Conservation (phyloP, 2,888 invertebrate genomes). For the Trichogramma evanescens region DNA sequence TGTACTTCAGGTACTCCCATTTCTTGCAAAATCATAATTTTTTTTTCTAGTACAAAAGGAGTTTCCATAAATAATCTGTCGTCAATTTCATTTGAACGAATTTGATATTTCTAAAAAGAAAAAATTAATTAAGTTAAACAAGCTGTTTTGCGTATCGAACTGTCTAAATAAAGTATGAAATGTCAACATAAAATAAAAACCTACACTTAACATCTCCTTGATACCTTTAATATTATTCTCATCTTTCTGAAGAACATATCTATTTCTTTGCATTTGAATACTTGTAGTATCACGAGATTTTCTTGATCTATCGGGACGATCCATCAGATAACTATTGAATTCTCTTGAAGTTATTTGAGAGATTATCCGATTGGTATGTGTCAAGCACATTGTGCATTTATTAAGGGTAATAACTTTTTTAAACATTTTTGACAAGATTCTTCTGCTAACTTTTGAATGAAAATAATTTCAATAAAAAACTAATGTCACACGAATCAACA, state of each 20-base stretch:
- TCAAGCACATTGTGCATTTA: no score
- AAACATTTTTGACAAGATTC: no score
- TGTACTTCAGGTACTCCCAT: constrained; percentile 27
- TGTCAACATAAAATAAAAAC: constrained; percentile 1
- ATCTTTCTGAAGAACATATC: no score
- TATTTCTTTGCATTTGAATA: no score
- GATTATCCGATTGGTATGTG: no score
- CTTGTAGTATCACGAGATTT: no score
- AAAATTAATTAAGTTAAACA: neutral
- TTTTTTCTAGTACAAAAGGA: constrained; percentile 23
- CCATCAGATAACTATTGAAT: neutral
- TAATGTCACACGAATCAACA: no score
- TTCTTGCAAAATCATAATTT: constrained; percentile 31
- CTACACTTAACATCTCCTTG: constrained; percentile 19
- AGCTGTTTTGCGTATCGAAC: neutral
- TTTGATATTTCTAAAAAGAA: constrained; percentile 18
- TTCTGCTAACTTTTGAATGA: no score
- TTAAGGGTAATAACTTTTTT: no score
- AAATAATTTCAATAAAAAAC: no score
- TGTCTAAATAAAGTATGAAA: neutral
- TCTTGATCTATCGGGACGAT: neutral
- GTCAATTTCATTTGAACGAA: constrained; percentile 8
- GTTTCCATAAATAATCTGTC: constrained; percentile 12
- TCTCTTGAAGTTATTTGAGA: no score
- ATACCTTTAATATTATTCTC: neutral